Percentiles rank a stretch among this genome's conserved stretches.
phyloP scores from a whole-genome alignment of 2,888 invertebrate species.

The Noctua fimbriata region DNA sequence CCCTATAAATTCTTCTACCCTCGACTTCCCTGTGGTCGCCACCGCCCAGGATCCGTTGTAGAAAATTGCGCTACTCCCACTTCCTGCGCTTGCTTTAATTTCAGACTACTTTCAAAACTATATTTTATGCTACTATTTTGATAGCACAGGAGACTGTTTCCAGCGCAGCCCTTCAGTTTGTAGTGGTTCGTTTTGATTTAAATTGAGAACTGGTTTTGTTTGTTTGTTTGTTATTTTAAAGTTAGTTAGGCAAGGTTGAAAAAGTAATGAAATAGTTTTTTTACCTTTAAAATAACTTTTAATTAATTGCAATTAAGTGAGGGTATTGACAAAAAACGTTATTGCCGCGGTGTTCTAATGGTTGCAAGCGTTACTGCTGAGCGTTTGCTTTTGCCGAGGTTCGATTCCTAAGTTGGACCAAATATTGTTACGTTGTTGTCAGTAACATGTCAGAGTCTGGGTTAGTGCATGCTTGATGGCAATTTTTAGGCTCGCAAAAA shows the following conservation, averaged over 20 bases:
- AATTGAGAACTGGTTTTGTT: constrained; percentile 6
- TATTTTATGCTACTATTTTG: constrained; percentile 71
- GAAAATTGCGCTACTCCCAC: constrained; percentile 79
- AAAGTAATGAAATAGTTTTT: too few species aligned
- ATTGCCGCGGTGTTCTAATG: not conserved
- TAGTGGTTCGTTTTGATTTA: constrained; percentile 15
- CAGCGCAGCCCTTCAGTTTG: constrained; percentile 11
- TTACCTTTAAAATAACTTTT: not conserved
- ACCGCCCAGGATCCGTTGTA: constrained; percentile 70
- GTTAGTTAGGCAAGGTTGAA: not conserved
- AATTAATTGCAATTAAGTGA: not conserved
- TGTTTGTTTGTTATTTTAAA: constrained; percentile 6
- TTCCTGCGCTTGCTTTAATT: constrained; percentile 78
- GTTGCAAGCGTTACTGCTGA: not conserved
- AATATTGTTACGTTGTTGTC: not conserved
- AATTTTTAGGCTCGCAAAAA: not conserved
- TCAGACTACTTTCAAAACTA: constrained; percentile 74
- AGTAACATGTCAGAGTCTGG: not conserved
- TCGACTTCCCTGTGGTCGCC: constrained; percentile 69
- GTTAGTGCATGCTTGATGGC: not conserved
- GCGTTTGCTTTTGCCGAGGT: not conserved
- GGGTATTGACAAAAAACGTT: not conserved
- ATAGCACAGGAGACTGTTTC: constrained; percentile 49
- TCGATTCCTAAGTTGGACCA: not conserved
- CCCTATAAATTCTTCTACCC: constrained; percentile 12